Evolutionary conservation across 2,113 vertebrate species (phyloP), one percentile per base, ranked within the genome.

Genomic region (Callopanchax toddi): DNA sequence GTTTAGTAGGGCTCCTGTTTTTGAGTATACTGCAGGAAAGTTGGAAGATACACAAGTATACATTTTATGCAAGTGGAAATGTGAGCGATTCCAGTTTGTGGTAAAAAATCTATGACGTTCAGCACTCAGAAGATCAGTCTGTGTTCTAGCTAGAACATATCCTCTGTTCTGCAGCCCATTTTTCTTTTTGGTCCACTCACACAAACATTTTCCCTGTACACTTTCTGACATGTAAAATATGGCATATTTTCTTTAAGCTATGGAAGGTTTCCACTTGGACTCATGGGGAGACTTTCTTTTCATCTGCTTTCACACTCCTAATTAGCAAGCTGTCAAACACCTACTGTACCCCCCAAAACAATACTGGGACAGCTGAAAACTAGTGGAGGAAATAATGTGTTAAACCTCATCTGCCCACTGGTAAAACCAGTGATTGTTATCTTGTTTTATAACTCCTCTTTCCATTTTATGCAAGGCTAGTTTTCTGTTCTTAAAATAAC

Each of bases 291-390:
- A 21, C 43, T 21, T 65, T 64, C 17, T 59, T 61, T 43, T 69
- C 16, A n/a, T 68, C 49, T 2, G 34, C 23, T 56, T 75, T 70
- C 52, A 51, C 55, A 26, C 71, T 26, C 36, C 55, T 62, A 72
- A 72, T 82, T 75, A 79, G 60, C 73, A 75, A 36, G 7, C 50
- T 60, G 78, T 82, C 63, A 76, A 32, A 71, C 61, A 52, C 60
- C 22, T 60, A 40, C 39, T 17, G 11, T 32, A 49, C 17, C 21
- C 46, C 59, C 63, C 2, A 21, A 32, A 54, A 53, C 40, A 37
- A 40, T 25, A 22, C 22, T 42, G 16, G 15, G 20, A 57, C 26
- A 48, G 36, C 54, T 46, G 46, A 55, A 55, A 50, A 39, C 0
- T 3, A 21, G n/a, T 53, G 18, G 34, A 54, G 42, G 45, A 42